Percentiles rank a stretch among this genome's conserved stretches.
These are phyloP conservation scores for Harlomillsia oculata DNA, from an alignment of 1,140 invertebrate genomes.

Conservation along the genomic window DNA sequence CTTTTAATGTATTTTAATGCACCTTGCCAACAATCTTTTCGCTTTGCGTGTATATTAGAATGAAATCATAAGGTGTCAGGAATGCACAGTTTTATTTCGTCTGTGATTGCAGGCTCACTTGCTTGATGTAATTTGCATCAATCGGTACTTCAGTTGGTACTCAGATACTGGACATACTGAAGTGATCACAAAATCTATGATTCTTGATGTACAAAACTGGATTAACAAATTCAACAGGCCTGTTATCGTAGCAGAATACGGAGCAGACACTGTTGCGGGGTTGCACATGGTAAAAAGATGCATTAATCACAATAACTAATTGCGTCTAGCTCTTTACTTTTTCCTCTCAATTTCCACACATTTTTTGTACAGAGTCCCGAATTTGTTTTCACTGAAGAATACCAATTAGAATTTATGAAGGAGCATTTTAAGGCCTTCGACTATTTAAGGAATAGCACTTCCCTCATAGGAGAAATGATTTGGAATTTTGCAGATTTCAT, in stretches of 20 bases:
- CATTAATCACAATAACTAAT: neutral
- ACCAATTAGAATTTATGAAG: slow-evolving; percentile 49
- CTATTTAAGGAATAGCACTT: slow-evolving; percentile 39
- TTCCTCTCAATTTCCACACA: neutral
- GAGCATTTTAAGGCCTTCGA: slow-evolving; percentile 53
- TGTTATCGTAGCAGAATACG: slow-evolving; percentile 55
- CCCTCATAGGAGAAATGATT: slow-evolving; percentile 53
- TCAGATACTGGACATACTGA: slow-evolving; percentile 46
- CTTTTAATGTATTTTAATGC: neutral
- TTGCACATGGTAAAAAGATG: slow-evolving; percentile 44
- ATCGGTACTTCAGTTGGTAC: slow-evolving; percentile 56
- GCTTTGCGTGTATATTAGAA: neutral
- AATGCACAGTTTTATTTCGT: neutral
- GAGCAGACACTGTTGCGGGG: slow-evolving; percentile 53
- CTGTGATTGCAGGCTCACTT: slow-evolving; percentile 42
- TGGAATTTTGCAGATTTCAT: slow-evolving; percentile 61
- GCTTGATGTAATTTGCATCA: slow-evolving; percentile 53
- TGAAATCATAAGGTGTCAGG: neutral
- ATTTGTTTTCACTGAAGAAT: slow-evolving; percentile 53
- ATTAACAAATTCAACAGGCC: slow-evolving; percentile 45
- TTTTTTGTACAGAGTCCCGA: slow-evolving; percentile 39
- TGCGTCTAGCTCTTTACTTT: neutral
- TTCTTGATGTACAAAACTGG: slow-evolving; percentile 40
- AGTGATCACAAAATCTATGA: slow-evolving; percentile 42
- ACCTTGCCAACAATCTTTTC: neutral